Evolutionary conservation across 2,113 vertebrate genomes (phyloP), one percentile per base, ranked within the genome.

Genomic region (Upupa epops): DNA sequence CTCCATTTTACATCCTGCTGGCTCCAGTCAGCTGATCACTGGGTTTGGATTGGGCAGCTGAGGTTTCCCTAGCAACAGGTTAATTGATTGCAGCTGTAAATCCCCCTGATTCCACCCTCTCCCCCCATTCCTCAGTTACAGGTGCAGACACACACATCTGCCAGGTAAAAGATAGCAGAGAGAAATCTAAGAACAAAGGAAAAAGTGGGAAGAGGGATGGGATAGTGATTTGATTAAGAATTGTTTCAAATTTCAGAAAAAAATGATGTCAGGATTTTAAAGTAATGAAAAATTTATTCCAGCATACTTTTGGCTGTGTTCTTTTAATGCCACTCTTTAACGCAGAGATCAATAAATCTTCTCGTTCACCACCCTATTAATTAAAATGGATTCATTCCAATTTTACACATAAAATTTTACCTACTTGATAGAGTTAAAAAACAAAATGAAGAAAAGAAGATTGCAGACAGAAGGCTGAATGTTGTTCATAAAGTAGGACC

Each of bases 41-140:
- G 7, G 61, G 66, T 84, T 86, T 48, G 37, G n/a, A 92, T 56
- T 80, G 76, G 78, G 79, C 56, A 92, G 17, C 18, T 56, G 56
- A 78, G 46, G 25, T 79, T 89, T 81, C 42, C 84, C 46, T 93
- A 93, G 88, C 89, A 96, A 87, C 86, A 76, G 72, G 71, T 78
- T 92, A 94, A 90, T 77, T 86, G 66, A 91, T 75, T 85, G 66
- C 89, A 88, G 87, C 25, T 93, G 49, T 73, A 76, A 95, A 95
- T 68, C 68, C 51, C 78, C 32, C 56, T 74, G 6, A 0, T 76
- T 77, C 76, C 75, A 37, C 8, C 46, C 34, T n/a, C 36, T 69
- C 46, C n/a, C 84, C 45, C 42, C 75, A 2, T 66, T 55, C 29
- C 11, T 80, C 20, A 10, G 8, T 55, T 80, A 28, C 6, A 25